Conservation (phyloP, 2,888 invertebrate species). For the Aspidiotus rigidus region DNA sequence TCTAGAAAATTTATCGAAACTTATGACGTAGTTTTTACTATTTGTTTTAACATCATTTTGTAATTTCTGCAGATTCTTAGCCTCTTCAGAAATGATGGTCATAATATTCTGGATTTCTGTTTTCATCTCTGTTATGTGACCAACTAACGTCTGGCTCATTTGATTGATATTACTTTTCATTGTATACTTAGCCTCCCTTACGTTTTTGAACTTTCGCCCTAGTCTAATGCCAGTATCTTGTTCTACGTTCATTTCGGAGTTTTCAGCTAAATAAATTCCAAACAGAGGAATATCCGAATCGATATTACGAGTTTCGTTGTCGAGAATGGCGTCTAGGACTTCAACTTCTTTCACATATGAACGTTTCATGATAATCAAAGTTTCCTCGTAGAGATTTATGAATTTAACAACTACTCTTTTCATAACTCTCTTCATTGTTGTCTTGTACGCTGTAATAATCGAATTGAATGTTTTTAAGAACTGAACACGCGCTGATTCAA, state of each 20-base stretch:
- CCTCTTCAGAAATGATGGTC: background rate
- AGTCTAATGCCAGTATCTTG: background rate
- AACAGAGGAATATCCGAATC: background rate
- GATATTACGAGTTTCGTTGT: background rate
- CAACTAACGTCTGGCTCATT: too few species aligned
- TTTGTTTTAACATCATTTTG: background rate
- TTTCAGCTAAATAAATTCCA: slow-evolving; percentile 16
- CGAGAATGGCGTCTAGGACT: background rate
- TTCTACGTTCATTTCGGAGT: slow-evolving; percentile 13
- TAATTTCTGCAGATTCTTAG: background rate
- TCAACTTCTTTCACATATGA: slow-evolving; percentile 10
- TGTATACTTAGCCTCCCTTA: too few species aligned
- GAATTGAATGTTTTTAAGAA: slow-evolving; percentile 4
- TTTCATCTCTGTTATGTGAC: background rate
- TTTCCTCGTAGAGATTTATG: slow-evolving; percentile 10
- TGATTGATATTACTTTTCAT: too few species aligned
- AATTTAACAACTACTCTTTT: slow-evolving; percentile 14
- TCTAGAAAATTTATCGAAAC: background rate
- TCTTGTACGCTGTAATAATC: background rate
- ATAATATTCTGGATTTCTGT: background rate
- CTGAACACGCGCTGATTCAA: slow-evolving; percentile 3
- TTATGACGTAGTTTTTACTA: background rate
- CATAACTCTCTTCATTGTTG: background rate
- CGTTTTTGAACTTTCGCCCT: too few species aligned
- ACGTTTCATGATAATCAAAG: slow-evolving; percentile 17